Evolutionary conservation across 2,888 invertebrate genomes (phyloP), one percentile per base, ranked within the genome.

Genomic region (Amblyjoppa fuscipennis): DNA sequence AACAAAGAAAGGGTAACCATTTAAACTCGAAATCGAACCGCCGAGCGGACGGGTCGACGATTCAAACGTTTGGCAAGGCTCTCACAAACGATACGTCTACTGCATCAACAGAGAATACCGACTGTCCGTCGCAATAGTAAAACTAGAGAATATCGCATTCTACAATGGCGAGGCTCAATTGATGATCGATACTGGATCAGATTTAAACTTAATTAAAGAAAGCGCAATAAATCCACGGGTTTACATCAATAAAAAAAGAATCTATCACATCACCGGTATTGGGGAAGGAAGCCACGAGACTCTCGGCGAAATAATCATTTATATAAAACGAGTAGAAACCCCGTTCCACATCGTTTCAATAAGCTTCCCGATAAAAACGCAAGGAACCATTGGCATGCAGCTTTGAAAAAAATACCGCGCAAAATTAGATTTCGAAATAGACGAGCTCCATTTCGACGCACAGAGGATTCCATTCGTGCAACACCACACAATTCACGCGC

Each of bases 261-360:
- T 49, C 25, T 69, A 38, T 49, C 69, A 69, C 38, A 69, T 69
- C 20, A 69, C 69, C 69, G 69, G 69, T 16, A 69, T 69, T 38
- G 69, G n/a, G 7, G 69, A 69, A 4, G 69, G 69, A 25, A 69
- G 38, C 7, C 31, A 69, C 25, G 38, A 69, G 16, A 69, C 69
- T 3, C 49, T 69, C 25, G 69, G 49, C 31, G 69, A 69, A 69
- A 20, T 69, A 5, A 69, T 3, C 20, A 69, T 69, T 69, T 9
- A 38, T 7, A 25, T 20, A 20, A 20, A 20, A 20, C 20, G 25
- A 28, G 25, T 61, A 61, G 61, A 61, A 61, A 61, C 61, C 7
- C 31, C 61, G 0, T 61, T 61, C 9, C 61, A 61, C 4, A 61
- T 61, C 2, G 13, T 61, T 28, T 31, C 28, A 13, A 61, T 31